phyloP scores from a whole-genome alignment of 2,888 invertebrate species.

The Saturnia pavonia region DNA sequence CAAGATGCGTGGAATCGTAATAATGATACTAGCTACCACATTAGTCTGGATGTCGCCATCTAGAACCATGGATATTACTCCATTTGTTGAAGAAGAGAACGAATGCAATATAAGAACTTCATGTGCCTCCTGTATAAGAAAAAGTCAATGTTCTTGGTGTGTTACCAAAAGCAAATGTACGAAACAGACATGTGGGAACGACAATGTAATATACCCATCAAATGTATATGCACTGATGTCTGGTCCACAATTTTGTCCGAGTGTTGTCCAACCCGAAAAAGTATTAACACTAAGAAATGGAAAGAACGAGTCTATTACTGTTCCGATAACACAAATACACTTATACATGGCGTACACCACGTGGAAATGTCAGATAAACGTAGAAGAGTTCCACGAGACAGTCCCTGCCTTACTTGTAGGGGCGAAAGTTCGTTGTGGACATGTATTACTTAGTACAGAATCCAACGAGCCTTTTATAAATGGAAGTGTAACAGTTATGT shows the following conservation, averaged over 20 bases:
- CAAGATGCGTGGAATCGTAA: constrained; percentile 11
- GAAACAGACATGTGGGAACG: constrained; percentile 62
- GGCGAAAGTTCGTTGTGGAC: constrained; percentile 59
- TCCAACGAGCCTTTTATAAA: constrained; percentile 44
- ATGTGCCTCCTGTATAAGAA: constrained; percentile 55
- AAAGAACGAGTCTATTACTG: constrained; percentile 39
- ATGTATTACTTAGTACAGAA: constrained; percentile 52
- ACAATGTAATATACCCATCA: constrained; percentile 63
- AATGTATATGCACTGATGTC: constrained; percentile 56
- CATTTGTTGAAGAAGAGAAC: constrained; percentile 29
- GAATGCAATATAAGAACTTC: constrained; percentile 46
- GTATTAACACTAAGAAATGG: constrained; percentile 53
- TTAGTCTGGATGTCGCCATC: not conserved
- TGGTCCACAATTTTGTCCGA: constrained; percentile 63
- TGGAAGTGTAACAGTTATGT: constrained; percentile 57
- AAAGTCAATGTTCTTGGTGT: constrained; percentile 61
- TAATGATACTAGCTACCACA: constrained; percentile 5
- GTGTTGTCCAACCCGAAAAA: constrained; percentile 49
- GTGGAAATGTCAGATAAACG: constrained; percentile 59
- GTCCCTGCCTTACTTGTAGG: constrained; percentile 50
- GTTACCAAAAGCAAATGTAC: constrained; percentile 67
- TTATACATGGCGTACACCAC: constrained; percentile 69
- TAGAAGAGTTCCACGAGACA: constrained; percentile 42
- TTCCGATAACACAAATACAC: constrained; percentile 67
- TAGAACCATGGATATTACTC: not conserved